These are phyloP conservation scores for Mechanitis mazaeus DNA, from an alignment of 2,888 invertebrate species.

Conservation along the genomic window DNA sequence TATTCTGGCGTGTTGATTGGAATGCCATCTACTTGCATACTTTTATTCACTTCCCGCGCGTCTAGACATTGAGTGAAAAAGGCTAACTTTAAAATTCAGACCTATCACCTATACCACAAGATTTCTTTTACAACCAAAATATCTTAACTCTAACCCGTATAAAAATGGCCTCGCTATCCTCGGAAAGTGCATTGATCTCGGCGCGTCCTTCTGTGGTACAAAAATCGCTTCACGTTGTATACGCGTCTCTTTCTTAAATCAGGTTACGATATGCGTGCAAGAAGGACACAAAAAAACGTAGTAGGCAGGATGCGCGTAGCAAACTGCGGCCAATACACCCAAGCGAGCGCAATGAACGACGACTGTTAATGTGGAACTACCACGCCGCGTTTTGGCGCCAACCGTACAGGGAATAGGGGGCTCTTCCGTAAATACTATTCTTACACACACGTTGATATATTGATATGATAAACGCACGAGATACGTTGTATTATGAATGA, in stretches of 20 bases:
- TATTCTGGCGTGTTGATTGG: slow-evolving; percentile 46
- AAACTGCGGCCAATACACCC: slow-evolving; percentile 73
- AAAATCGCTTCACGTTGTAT: slow-evolving; percentile 72
- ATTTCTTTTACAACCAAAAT: slow-evolving; percentile 49
- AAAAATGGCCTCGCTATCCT: slow-evolving; percentile 73
- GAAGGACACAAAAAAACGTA: slow-evolving; percentile 58
- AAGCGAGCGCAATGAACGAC: slow-evolving; percentile 72
- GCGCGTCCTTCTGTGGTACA: slow-evolving; percentile 72
- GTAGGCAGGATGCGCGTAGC: slow-evolving; percentile 73
- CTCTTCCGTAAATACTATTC: slow-evolving; percentile 19
- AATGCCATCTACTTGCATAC: slow-evolving; percentile 58
- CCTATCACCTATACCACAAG: slow-evolving; percentile 51
- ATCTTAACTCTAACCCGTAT: slow-evolving; percentile 53
- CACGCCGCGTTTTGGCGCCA: slow-evolving; percentile 71
- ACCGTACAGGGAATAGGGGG: slow-evolving; percentile 35
- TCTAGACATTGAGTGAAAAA: slow-evolving; percentile 51
- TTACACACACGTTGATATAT: neutral
- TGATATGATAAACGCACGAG: neutral
- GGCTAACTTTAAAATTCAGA: slow-evolving; percentile 42
- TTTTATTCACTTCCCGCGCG: slow-evolving; percentile 64
- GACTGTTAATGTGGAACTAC: slow-evolving; percentile 64
- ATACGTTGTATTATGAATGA: neutral
- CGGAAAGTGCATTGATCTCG: slow-evolving; percentile 75
- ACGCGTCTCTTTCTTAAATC: slow-evolving; percentile 55
- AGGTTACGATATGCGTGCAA: slow-evolving; percentile 47